phyloP scores from a whole-genome alignment of 2,797 vertebrate species.

The Aselliscus stoliczkanus region DNA sequence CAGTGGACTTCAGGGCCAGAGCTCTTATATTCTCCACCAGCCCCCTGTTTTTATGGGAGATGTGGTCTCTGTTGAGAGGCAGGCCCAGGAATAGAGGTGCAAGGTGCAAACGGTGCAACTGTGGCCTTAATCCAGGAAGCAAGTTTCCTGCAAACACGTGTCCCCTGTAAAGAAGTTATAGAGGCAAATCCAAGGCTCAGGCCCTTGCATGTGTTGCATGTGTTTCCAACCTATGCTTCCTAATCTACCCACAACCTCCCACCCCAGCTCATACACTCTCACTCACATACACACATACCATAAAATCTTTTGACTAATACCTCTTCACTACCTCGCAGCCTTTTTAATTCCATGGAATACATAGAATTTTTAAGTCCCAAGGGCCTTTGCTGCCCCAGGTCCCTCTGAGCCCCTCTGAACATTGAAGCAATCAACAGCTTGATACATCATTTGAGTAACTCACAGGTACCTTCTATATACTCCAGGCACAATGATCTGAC shows the following conservation, averaged over 20 bases:
- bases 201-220: neutral
- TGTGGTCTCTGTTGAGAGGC: neutral
- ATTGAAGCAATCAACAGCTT: neutral
- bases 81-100: neutral
- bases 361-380: conserved; percentile 1
- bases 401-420: neutral
- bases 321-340: neutral
- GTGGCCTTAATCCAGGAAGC: neutral
- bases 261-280: neutral
- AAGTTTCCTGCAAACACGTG: neutral
- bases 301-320: neutral
- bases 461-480: neutral
- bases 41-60: neutral
- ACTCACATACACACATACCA: neutral
- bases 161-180: neutral
- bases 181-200: neutral
- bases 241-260: neutral
- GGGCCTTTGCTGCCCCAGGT: neutral
- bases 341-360: conserved; percentile 1
- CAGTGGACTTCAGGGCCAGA: neutral
- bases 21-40: neutral
- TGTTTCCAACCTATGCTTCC: neutral
- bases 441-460: neutral
- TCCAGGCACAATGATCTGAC: neutral
- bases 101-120: neutral